Evolutionary conservation across 2,888 invertebrate genomes (phyloP).

Genomic region (Rhimphoctona megacephalus): DNA sequence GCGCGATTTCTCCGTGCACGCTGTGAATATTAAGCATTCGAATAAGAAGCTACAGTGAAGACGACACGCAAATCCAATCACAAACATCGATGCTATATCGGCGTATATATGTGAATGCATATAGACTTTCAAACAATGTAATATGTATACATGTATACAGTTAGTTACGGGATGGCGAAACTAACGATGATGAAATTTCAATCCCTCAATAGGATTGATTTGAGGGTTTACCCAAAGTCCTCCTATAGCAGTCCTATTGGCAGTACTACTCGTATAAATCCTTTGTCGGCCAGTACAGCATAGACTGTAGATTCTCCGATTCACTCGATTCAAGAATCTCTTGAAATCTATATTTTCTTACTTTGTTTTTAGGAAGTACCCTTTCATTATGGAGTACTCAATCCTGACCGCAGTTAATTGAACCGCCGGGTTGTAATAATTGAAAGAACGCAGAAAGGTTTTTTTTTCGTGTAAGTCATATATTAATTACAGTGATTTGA

Average conservation of each 20-base stretch:
- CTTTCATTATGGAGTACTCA: not conserved
- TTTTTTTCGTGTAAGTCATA: not conserved
- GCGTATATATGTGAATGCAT: slow-evolving; percentile 21
- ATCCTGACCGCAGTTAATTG: not conserved
- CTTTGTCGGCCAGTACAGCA: slow-evolving; percentile 2
- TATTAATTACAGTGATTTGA: not conserved
- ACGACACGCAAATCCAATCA: slow-evolving; percentile 24
- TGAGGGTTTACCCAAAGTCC: slow-evolving; percentile 17
- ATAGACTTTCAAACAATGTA: not conserved
- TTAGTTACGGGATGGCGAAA: slow-evolving; percentile 13
- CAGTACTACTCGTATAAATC: slow-evolving; percentile 1
- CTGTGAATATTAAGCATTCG: slow-evolving; percentile 60
- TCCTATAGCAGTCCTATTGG: slow-evolving; percentile 7
- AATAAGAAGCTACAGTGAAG: slow-evolving; percentile 40
- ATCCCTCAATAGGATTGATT: slow-evolving; percentile 37
- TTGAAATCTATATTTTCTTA: not conserved
- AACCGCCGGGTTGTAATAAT: not conserved
- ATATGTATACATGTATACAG: not conserved
- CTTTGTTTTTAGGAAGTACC: not conserved
- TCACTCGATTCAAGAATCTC: not conserved
- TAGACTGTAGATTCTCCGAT: not conserved
- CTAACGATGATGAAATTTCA: slow-evolving; percentile 34
- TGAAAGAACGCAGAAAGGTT: not conserved
- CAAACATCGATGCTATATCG: slow-evolving; percentile 35
- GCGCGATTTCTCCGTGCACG: slow-evolving; percentile 20